Conservation (phyloP, 2,888 invertebrate species). For the Rapana venosa region DNA sequence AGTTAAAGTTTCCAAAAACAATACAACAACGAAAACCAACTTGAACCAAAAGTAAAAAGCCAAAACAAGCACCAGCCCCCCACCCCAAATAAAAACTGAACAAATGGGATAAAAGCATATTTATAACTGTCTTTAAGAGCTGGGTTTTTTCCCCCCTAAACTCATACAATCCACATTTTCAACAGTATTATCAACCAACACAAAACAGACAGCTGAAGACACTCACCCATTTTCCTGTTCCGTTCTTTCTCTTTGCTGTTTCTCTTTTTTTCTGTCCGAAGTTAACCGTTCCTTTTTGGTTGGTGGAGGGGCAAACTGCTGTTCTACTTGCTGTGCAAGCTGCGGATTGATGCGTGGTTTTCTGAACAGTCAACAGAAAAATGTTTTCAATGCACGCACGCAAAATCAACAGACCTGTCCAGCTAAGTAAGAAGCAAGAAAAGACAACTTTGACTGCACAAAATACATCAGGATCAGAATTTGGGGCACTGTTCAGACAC, state of each 20-base stretch:
- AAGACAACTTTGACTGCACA: not conserved
- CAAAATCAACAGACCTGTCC: not conserved
- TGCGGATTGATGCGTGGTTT: conserved; percentile 98
- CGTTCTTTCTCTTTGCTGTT: not conserved
- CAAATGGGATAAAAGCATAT: no score
- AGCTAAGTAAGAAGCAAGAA: not conserved
- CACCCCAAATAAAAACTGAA: no score
- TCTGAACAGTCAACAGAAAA: conserved; percentile 79
- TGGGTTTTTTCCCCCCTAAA: no score
- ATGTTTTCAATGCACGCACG: not conserved
- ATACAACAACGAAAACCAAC: no score
- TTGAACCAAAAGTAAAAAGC: no score
- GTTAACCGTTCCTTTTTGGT: conserved; percentile 53
- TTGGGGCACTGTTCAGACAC: no score
- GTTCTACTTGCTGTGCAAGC: conserved; percentile 94
- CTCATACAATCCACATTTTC: no score
- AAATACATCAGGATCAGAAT: no score
- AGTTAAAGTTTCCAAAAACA: no score
- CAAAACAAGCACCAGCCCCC: no score
- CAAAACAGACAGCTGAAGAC: not conserved
- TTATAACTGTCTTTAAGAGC: no score
- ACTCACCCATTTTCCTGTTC: conserved; percentile 28
- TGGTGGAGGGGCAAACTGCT: conserved; percentile 81
- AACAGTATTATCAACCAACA: not conserved
- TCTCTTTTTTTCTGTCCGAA: conserved; percentile 36